phyloP scores from a whole-genome alignment of 2,113 vertebrate species.

The Engystomops pustulosus region DNA sequence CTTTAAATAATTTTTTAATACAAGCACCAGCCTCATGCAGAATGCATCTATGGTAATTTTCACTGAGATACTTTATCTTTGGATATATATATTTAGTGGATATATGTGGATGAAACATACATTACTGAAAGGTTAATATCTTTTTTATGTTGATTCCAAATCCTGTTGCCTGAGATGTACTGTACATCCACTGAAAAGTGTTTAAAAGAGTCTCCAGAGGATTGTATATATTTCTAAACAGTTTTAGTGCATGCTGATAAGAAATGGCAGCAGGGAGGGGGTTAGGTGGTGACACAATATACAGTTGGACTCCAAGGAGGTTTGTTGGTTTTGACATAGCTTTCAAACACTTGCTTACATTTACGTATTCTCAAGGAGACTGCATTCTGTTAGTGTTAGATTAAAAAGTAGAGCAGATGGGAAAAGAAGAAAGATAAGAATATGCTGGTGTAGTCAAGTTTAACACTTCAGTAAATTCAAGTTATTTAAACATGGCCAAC shows the following conservation, averaged over 20 bases:
- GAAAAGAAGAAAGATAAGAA: constrained; percentile 38
- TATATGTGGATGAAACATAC: constrained; percentile 12
- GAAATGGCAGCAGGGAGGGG: too few species aligned
- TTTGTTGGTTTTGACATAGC: constrained; percentile 35
- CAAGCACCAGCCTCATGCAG: background rate
- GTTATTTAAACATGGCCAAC: constrained; percentile 9
- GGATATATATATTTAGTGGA: background rate
- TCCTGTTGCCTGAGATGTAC: background rate
- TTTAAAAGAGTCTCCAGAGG: background rate
- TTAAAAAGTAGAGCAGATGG: constrained; percentile 52
- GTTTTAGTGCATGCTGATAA: background rate
- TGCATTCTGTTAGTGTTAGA: constrained; percentile 40
- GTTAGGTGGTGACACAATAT: background rate
- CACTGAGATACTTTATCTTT: background rate
- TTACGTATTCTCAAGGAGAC: constrained; percentile 51
- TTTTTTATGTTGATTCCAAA: constrained; percentile 3
- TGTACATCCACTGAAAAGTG: background rate
- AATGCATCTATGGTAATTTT: background rate
- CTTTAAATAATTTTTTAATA: too few species aligned
- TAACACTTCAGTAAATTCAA: constrained; percentile 35
- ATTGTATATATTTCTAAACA: background rate
- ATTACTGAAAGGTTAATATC: background rate
- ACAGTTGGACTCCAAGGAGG: background rate
- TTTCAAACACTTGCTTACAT: constrained; percentile 42
- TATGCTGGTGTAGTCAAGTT: constrained; percentile 39